Evolutionary conservation across 2,113 vertebrate species (phyloP).

Genomic region (Apodemus sylvaticus): DNA sequence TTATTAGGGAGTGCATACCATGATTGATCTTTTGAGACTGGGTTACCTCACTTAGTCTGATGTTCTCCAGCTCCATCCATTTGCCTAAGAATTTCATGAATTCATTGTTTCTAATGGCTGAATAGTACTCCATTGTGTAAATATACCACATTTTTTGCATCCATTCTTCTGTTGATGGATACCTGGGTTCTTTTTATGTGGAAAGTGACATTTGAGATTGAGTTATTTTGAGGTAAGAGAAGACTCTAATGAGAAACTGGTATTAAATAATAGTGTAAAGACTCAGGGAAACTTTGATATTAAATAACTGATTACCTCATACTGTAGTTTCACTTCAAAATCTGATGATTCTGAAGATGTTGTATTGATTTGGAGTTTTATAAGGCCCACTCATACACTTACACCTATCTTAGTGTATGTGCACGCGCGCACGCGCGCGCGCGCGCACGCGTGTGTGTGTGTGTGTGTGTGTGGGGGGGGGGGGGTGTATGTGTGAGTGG

Average conservation of each 20-base stretch:
- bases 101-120: no score
- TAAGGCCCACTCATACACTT: background rate
- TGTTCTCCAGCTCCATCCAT: no score
- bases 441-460: background rate
- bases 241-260: background rate
- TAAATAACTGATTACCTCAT: background rate
- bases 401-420: no score
- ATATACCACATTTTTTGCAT: no score
- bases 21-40: no score
- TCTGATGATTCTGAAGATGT: background rate
- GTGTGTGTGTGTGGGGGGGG: background rate
- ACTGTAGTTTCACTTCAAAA: background rate
- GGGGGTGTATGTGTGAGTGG: no score
- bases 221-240: background rate
- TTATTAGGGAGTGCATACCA: no score
- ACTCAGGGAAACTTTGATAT: background rate
- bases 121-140: no score
- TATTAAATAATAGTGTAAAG: background rate
- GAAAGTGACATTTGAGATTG: background rate
- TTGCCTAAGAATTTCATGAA: no score
- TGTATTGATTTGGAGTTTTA: slow-evolving; percentile 4
- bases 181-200: no score
- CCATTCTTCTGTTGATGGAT: no score
- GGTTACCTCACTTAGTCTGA: no score
- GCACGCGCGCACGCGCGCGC: background rate